Evolutionary conservation across 2,888 invertebrate genomes (phyloP), one percentile per base, ranked within the genome.

Genomic region (Galeopsomyia nigrocyanea): DNA sequence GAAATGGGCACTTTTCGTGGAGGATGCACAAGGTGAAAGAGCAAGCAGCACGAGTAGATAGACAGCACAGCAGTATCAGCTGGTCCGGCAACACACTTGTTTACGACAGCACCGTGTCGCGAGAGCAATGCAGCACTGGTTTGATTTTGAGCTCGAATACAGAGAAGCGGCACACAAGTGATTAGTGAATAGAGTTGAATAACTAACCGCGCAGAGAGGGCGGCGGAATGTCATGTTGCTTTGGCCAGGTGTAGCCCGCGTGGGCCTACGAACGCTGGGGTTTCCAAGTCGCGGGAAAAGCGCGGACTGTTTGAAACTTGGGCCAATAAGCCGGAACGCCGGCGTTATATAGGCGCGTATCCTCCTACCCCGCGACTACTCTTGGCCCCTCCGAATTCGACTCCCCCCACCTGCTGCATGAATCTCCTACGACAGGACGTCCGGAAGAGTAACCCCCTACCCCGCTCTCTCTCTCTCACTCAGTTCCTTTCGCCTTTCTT

Each of bases 271-370:
- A 78, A 80, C 83, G 80, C 82, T 81, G 81, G 82, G 78, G 81
- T 81, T 82, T 80, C 82, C 84, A 81, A 80, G 80, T 76, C 81
- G 80, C 81, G 82, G 82, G 26, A 82, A 82, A 84, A 84, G 82
- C 84, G 82, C 82, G 81, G 80, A 79, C 83, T 80, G 21, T 68
- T 64, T 71, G 70, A 47, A 72, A 86, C 86, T 86, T 85, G 81
- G 83, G 78, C 80, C 86, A 86, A 86, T 86, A 82, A 84, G 82
- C 81, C 81, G 85, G 83, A 86, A 86, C 86, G 83, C 76, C 83
- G 83, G 79, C 77, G 86, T 86, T 86, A 83, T 86, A 86, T 86
- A 86, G 86, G 84, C 82, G 79, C 84, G 84, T 82, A 83, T 84
- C 80, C 82, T 85, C 82, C 84, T 83, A 82, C 80, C 68, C 39